Conservation (phyloP, 2,888 invertebrate species). For the Piscicola geometra region DNA sequence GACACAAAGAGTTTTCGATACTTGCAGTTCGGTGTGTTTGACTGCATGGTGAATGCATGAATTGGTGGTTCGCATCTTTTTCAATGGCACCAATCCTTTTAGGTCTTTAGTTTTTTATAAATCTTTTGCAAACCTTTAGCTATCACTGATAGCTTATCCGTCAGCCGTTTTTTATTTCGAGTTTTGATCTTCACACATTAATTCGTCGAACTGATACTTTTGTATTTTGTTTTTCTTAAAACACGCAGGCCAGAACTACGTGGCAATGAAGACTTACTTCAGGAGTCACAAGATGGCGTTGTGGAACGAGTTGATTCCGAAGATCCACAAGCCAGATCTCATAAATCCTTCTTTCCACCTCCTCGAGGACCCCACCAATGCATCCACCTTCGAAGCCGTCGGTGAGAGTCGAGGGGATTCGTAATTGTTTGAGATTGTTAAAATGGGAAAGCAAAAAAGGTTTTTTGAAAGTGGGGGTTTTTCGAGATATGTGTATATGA, state of each 20-base stretch:
- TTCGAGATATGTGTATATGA: too few relatives aligned
- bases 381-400: constrained; percentile 33
- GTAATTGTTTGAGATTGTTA: too few relatives aligned
- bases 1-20: constrained; percentile 22
- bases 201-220: too few relatives aligned
- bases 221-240: neutral
- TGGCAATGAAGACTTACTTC: constrained; percentile 66
- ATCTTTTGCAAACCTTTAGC: too few relatives aligned
- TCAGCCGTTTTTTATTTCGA: too few relatives aligned
- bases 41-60: neutral
- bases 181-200: too few relatives aligned
- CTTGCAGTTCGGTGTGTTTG: constrained; percentile 22
- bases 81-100: too few relatives aligned
- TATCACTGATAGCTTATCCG: too few relatives aligned
- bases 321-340: constrained; percentile 73
- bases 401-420: constrained; percentile 17
- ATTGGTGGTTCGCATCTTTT: neutral
- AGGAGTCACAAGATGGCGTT: constrained; percentile 89
- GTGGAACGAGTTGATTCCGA: constrained; percentile 90
- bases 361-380: constrained; percentile 73
- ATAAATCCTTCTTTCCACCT: constrained; percentile 80
- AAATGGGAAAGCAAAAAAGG: neutral
- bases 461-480: too few relatives aligned
- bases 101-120: too few relatives aligned
- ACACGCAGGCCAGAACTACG: neutral